Conservation (phyloP, 2,888 invertebrate species). For the Xestia rhomboidea region DNA sequence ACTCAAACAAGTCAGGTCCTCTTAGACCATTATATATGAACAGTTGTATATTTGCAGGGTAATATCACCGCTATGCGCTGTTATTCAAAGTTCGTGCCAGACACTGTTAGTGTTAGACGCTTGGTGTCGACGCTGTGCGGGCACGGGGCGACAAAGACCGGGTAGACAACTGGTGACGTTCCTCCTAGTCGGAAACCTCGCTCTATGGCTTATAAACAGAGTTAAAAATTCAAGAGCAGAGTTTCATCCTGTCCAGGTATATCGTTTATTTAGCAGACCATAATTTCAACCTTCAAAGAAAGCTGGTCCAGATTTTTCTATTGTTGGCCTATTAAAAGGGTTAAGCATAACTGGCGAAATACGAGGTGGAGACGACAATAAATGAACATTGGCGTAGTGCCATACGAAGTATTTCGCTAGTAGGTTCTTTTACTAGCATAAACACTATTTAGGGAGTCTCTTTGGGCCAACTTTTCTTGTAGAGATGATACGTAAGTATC, state of each 20-base stretch:
- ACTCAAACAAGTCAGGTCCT: background rate
- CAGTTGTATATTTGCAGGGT: conserved; percentile 74
- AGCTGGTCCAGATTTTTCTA: background rate
- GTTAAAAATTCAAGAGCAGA: conserved; percentile 92
- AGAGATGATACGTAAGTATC: background rate
- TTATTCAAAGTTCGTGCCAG: conserved; percentile 92
- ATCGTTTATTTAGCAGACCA: background rate
- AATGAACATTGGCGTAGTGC: background rate
- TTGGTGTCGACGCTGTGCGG: conserved; percentile 91
- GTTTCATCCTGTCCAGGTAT: conserved; percentile 92
- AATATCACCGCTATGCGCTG: conserved; percentile 87
- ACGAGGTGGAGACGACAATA: background rate
- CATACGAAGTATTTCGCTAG: background rate
- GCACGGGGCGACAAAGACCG: conserved; percentile 85
- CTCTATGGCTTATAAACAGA: conserved; percentile 93
- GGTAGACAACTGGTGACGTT: conserved; percentile 93
- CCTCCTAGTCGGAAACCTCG: conserved; percentile 92
- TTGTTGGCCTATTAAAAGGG: background rate
- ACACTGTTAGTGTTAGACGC: conserved; percentile 91
- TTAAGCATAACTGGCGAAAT: background rate
- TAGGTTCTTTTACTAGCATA: background rate
- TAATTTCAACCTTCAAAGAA: background rate
- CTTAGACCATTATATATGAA: background rate
- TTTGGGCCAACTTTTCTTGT: background rate
- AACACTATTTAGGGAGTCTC: background rate